Base-by-base conservation (phyloP, 2,888 invertebrate species). In the Pyrrhia umbra region DNA sequence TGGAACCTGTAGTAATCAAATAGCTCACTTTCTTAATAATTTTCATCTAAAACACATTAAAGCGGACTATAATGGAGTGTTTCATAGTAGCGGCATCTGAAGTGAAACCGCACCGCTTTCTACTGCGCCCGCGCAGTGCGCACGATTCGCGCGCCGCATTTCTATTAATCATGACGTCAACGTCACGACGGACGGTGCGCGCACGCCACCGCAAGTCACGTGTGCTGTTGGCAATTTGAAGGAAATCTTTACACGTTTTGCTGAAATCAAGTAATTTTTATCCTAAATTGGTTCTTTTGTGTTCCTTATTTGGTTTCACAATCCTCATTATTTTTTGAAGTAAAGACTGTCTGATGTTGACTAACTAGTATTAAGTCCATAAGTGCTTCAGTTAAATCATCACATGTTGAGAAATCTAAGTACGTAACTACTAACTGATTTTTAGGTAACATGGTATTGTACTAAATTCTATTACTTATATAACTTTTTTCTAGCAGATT, bases 41-140 rank as follows among this genome's bases (percentile, higher is more conserved):
- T 42, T 27, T 23, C 4, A 34, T 15, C 9, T 15, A 42, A 64
- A 52, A 34, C n/a, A n/a, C 0, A 47, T 58, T 39, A 8, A 10
- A 9, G 8, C 21, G 6, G 6, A 60, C 5, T 13, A 27, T 70
- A 50, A 15, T 37, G 6, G 37, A 47, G 20, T 37, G 57, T 61
- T 72, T 43, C 66, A 27, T 73, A 66, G 77, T 73, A 73, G 62
- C 18, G 77, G 70, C 20, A 20, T 43, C 25, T 72, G 68, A 80
- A 81, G 86, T 83, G 88, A 89, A 88, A 89, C 85, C 81, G 67
- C 81, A 72, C 62, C 84, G 88, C 89, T 89, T 90, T 90, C 89
- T 88, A 85, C 77, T 72, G 64, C 58, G 63, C 69, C 58, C 34
- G 67, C 78, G 79, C 73, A 40, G 47, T 21, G 86, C 82, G 86